Evolutionary conservation across 2,888 invertebrate species (phyloP), one percentile per base, ranked within the genome.

Genomic region (Melinopterus prodromus): DNA sequence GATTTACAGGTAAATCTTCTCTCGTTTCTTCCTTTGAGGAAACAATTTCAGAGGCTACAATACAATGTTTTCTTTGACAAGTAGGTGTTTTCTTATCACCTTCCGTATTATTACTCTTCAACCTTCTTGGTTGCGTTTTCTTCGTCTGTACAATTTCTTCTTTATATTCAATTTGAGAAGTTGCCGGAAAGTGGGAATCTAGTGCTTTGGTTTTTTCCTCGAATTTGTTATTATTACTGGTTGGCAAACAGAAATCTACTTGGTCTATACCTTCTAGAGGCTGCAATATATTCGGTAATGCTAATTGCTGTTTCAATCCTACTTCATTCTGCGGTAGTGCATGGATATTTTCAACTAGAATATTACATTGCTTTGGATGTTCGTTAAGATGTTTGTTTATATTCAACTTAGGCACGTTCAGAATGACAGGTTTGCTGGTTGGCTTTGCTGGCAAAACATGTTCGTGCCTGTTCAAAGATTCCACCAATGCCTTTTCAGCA

Each of bases 381-480:
- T 53, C 53, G 12, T 53, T 53, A 12, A 53, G 12, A 78, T 80
- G 77, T 74, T 74, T 72, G 26, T 15, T 74, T 36, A 74, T 36
- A 74, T 35, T 74, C 35, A 74, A 74, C 35, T 16, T 74, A 6
- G 74, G 74, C 35, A 74, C 74, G 36, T 74, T 74, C 36, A 74
- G 35, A 36, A 74, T 74, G 36, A 74, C 74, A 26, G 74, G 74
- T 36, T 74, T 74, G n/a, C 16, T 35, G 6, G 35, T 26, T 74
- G 16, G 74, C 4, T n/a, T 35, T n/a, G 37, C 74, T 2, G 26
- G 35, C 9, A 74, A 7, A 35, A 74, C n/a, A 35, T n/a, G 74
- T 7, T 74, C 74, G n/a, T 26, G 74, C 7, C 12, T 53, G 53
- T 53, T 53, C 12, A 53, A 53, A 7, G 53, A 53, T 53, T 7